These are phyloP conservation scores for Lypha dubia DNA, from an alignment of 2,888 invertebrate genomes.

Conservation along the genomic window DNA sequence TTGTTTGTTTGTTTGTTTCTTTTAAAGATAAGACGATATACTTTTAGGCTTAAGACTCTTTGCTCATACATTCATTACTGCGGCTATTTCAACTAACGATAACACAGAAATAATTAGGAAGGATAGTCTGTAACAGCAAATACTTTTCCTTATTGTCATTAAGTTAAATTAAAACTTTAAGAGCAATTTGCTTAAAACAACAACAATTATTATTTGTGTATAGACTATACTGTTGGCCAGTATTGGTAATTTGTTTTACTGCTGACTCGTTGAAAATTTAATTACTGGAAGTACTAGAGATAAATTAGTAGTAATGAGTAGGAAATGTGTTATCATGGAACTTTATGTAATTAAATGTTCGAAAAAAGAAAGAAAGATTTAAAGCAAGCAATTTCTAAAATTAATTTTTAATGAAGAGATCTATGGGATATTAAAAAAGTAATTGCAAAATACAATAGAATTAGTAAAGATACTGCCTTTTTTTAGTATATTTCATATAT, in stretches of 20 bases:
- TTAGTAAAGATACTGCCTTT: no score
- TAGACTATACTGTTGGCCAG: not conserved
- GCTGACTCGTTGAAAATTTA: conserved; percentile 6
- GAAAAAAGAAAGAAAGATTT: not conserved
- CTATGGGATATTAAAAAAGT: not conserved
- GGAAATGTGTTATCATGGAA: not conserved
- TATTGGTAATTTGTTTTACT: not conserved
- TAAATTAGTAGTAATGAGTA: conserved; percentile 32
- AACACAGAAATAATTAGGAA: conserved; percentile 36
- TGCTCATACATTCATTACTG: not conserved
- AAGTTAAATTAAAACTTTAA: conserved; percentile 60
- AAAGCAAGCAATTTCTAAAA: not conserved
- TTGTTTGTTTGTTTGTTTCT: no score
- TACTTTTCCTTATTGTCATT: conserved; percentile 24
- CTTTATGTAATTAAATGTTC: not conserved
- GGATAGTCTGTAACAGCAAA: conserved; percentile 2
- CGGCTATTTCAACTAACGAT: conserved; percentile 10
- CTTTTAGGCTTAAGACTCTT: not conserved
- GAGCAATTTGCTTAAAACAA: conserved; percentile 27
- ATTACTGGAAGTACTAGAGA: conserved; percentile 31
- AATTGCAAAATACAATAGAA: not conserved
- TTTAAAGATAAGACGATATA: not conserved
- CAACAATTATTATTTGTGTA: not conserved
- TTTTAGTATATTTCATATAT: no score
- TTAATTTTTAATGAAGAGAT: not conserved